Evolutionary conservation across 2,113 vertebrate species (phyloP).

Genomic region (Chionomys nivalis): DNA sequence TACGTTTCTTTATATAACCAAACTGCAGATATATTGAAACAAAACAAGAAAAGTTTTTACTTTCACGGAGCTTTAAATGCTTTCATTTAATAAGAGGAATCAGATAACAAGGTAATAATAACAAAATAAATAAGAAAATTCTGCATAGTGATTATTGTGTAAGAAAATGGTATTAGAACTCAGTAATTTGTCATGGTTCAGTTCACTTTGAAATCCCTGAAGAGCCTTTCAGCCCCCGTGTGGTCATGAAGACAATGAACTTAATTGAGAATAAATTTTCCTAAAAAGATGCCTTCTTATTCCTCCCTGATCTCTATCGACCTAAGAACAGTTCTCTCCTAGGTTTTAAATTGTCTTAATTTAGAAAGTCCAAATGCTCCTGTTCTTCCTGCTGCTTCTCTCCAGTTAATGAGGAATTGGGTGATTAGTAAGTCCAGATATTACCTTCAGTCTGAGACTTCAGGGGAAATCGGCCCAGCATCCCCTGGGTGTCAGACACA

Average conservation of each 20-base stretch:
- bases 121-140: not conserved
- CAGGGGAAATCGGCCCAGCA: not conserved
- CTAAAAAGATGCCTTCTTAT: not conserved
- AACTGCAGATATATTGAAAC: not conserved
- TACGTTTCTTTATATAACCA: not conserved
- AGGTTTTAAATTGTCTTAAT: not conserved
- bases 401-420: not conserved
- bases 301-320: not conserved
- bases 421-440: not conserved
- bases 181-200: not conserved
- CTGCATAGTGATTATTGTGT: not conserved
- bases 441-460: not conserved
- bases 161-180: not conserved
- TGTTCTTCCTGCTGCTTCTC: not conserved
- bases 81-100: not conserved
- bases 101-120: not conserved
- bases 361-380: not conserved
- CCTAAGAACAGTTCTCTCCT: not conserved
- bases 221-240: not conserved
- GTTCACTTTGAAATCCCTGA: not conserved
- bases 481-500: not conserved
- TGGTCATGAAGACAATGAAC: not conserved
- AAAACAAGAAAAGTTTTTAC: not conserved
- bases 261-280: not conserved
- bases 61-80: not conserved